Base-by-base conservation (phyloP, 2,888 invertebrate species). In the Platerodrilus igneus region DNA sequence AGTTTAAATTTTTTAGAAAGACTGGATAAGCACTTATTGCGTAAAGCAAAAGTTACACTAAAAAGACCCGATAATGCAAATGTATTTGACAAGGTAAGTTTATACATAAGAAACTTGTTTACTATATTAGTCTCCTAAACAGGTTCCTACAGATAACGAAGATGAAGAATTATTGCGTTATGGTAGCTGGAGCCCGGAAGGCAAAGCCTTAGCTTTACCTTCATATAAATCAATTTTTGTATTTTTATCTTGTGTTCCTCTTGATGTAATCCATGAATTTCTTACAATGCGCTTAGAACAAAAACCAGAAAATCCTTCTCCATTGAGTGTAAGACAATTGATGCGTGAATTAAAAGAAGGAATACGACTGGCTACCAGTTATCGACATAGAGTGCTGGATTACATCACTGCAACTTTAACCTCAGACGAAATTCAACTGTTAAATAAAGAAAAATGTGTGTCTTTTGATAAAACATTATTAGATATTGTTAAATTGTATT, bases 241-340 rank as follows among this genome's bases (percentile, higher is more conserved):
- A 34, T 89, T 93, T 65, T 75, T 95, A 9, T 81, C 87, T 42
- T 79, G 84, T 32, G 80, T 94, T 33, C 88, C 91, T 14, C 70
- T 96, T 58, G 91, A 94, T 67, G 82, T 93, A n/a, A 83, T 92
- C 46, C 88, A 93, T 61, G 93, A 95, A 68, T 94, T 92, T 70
- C 72, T 95, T 25, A 72, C 81, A 43, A 81, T 94, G 74, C 72
- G 93, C 25, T 71, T 93, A 21, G 91, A 93, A 61, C 83, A 86
- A 44, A 80, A 84, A 40, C 88, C 89, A 0, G 77, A 78, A 13
- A 81, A 86, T 31, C 93, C 93, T 0, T 91, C 90, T 31, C 82
- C 86, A 4, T 76, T 93, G 27, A 91, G 91, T 52, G 79, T 93
- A 27, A 78, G 87, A 57, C 92, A 93, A 74, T 79, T 82, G 50